A percentile compares a stretch with the other conserved stretches of the same genome.
Evolutionary conservation across 2,113 vertebrate genomes (phyloP).

Genomic region (Neodontobutis hainanensis): DNA sequence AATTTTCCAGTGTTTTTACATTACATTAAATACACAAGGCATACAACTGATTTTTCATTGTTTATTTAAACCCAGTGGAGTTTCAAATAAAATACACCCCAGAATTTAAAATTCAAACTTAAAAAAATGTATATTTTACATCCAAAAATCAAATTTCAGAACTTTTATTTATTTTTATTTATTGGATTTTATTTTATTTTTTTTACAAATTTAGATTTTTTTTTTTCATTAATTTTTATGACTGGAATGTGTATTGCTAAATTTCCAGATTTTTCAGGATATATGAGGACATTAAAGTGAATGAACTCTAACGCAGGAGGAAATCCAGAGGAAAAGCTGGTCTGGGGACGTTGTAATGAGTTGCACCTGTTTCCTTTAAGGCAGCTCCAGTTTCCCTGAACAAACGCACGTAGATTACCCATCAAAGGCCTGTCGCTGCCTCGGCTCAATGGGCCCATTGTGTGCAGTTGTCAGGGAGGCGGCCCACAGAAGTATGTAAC

Average conservation of each 20-base stretch:
- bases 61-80: too few relatives aligned
- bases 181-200: too few relatives aligned
- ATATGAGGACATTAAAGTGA: conserved; percentile 27
- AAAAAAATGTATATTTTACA: too few relatives aligned
- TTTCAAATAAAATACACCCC: too few relatives aligned
- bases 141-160: too few relatives aligned
- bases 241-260: too few relatives aligned
- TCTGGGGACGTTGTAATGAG: conserved; percentile 79
- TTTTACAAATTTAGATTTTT: conserved; percentile 19
- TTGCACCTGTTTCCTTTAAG: conserved; percentile 84
- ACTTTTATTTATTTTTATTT: too few relatives aligned
- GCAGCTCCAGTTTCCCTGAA: conserved; percentile 78
- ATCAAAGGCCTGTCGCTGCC: conserved; percentile 75
- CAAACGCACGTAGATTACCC: conserved; percentile 82
- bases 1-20: too few relatives aligned
- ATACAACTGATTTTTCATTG: too few relatives aligned
- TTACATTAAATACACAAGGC: too few relatives aligned
- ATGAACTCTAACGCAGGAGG: conserved; percentile 57
- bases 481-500: conserved; percentile 74
- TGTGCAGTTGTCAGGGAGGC: conserved; percentile 78
- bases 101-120: too few relatives aligned
- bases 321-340: conserved; percentile 66
- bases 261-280: background rate
- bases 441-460: conserved; percentile 81
- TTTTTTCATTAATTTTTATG: background rate